Percentiles rank a stretch among this genome's conserved stretches.
phyloP scores from a whole-genome alignment of 2,797 vertebrate genomes.

The Poeciliopsis infans region DNA sequence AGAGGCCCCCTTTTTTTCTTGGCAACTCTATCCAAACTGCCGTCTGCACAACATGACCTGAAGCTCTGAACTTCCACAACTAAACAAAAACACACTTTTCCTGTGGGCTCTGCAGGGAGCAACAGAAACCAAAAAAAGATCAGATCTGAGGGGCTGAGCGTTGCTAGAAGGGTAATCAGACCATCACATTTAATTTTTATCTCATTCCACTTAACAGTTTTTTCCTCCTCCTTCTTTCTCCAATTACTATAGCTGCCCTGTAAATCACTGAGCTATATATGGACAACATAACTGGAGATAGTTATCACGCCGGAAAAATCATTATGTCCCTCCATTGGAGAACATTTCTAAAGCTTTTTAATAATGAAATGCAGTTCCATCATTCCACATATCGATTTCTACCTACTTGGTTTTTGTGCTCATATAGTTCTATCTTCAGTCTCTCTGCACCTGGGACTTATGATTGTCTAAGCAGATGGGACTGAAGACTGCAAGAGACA shows the following conservation, averaged over 20 bases:
- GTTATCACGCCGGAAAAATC: constrained; percentile 60
- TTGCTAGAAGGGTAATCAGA: constrained; percentile 78
- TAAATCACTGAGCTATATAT: constrained; percentile 63
- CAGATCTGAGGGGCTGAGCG: constrained; percentile 53
- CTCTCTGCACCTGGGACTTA: constrained; percentile 69
- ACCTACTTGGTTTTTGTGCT: constrained; percentile 39
- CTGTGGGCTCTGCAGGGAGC: constrained; percentile 46
- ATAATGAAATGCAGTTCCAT: constrained; percentile 5
- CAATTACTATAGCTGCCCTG: constrained; percentile 65
- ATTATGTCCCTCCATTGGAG: constrained; percentile 43
- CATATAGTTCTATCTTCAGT: constrained; percentile 36
- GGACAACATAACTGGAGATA: constrained; percentile 19
- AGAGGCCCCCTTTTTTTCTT: constrained; percentile 23
- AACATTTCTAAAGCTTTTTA: constrained; percentile 45
- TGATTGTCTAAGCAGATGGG: constrained; percentile 79
- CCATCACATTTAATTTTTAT: constrained; percentile 79
- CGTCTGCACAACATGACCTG: constrained; percentile 53
- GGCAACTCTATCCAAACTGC: constrained; percentile 22
- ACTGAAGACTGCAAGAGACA: constrained; percentile 65
- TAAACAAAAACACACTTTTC: constrained; percentile 73
- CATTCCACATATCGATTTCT: constrained; percentile 28
- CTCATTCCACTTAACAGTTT: constrained; percentile 66
- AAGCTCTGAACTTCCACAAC: constrained; percentile 48
- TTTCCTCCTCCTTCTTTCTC: constrained; percentile 63
- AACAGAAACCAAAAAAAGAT: constrained; percentile 28